Conservation (phyloP, 2,113 vertebrate genomes). For the Saccopteryx leptura region DNA sequence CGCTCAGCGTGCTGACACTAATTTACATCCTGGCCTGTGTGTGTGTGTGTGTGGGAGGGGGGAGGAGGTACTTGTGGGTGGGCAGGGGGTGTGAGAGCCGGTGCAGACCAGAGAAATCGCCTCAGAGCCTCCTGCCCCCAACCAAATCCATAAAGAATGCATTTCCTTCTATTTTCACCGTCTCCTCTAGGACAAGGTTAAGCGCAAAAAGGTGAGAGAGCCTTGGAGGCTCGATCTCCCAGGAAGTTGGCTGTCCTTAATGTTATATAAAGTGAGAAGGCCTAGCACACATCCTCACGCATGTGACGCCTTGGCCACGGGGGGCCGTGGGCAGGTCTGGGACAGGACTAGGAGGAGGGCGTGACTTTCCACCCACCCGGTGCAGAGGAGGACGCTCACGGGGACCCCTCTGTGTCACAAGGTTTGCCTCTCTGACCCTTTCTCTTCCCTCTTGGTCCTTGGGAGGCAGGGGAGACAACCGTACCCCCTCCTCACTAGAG, state of each 20-base stretch:
- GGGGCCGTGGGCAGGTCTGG: not conserved
- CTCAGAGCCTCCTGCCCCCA: too few relatives aligned
- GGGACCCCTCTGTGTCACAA: not conserved
- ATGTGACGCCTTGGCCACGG: too few relatives aligned
- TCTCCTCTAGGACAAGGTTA: not conserved
- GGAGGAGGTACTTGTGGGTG: not conserved
- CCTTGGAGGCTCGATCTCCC: not conserved
- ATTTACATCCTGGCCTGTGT: conserved; percentile 26
- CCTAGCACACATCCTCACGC: rapidly evolving
- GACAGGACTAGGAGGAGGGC: too few relatives aligned
- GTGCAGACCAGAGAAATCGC: not conserved
- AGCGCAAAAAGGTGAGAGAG: not conserved
- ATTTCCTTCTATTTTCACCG: not conserved
- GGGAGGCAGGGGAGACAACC: rapidly evolving
- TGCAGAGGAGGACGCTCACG: rapidly evolving
- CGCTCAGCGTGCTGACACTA: conserved; percentile 31
- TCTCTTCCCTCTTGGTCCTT: rapidly evolving
- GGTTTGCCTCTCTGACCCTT: rapidly evolving
- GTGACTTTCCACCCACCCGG: rapidly evolving
- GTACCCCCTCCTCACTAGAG: rapidly evolving
- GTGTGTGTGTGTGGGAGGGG: not conserved
- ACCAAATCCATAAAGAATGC: not conserved
- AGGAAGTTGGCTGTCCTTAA: not conserved
- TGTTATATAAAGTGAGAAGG: not conserved
- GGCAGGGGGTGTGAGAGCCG: not conserved